Evolutionary conservation across 2,797 vertebrate species (phyloP), one percentile per base, ranked within the genome.

Genomic region (Darevskia mixta): DNA sequence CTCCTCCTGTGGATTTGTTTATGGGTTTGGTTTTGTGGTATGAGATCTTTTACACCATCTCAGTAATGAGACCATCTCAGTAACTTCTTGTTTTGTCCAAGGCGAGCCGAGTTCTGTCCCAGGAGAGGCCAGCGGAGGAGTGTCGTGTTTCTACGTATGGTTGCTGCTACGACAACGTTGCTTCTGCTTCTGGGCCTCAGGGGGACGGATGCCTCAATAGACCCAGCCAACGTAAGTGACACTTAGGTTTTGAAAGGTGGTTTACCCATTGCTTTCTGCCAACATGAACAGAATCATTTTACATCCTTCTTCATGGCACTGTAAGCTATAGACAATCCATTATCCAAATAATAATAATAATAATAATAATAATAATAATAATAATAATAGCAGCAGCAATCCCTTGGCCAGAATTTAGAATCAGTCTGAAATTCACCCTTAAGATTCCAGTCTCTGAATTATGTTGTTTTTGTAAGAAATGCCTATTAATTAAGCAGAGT

Each of bases 91-190:
- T 82, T 95, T 93, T 95, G 61, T 91, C 77, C 35, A 91, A 96
- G 95, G 92, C 72, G 32, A 94, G 89, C 91, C 91, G 87, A 91
- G 91, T 91, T 83, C 41, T 81, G 86, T 93, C 92, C 89, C 95
- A 95, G 92, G 93, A 94, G 90, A 95, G 96, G 9, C 97, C 97
- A 29, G 95, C 94, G 0, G 90, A 90, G 0, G 95, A 97, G 91
- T 99, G 99, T 90, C 96, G 97, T 0, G 75, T 85, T 86, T 98
- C 98, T 80, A 29, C 87, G 66, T 99, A 97, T 0, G 99, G 99
- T 76, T 99, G 99, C 95, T 99, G 99, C 85, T 98, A 97, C 86
- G 98, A 99, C 96, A 97, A 97, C 0, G 49, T 96, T 9, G 97
- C 97, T 29, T 94, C 97, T 3, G 98, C 98, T 17, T 90, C 82